Evolutionary conservation across 2,113 vertebrate genomes (phyloP).

Genomic region (Dasypus novemcinctus): DNA sequence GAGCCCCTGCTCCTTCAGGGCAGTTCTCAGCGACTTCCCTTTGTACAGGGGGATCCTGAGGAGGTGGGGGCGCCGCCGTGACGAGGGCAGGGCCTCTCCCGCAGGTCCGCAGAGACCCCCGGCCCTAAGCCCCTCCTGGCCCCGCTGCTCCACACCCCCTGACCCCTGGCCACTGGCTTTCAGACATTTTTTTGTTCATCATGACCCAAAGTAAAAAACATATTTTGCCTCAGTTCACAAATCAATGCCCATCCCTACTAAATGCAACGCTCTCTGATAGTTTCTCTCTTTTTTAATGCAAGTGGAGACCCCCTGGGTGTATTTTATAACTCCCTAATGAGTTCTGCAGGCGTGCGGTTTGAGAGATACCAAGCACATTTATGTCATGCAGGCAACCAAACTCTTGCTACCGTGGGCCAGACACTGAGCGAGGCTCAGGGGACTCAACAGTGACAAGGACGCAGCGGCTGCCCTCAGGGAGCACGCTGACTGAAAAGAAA

Average conservation of each 20-base stretch:
- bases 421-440: not conserved
- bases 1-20: constrained; percentile 80
- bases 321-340: not conserved
- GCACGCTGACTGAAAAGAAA: not conserved
- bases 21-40: constrained; percentile 81
- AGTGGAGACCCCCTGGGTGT: not conserved
- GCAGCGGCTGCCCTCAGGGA: not conserved
- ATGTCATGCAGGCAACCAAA: not conserved
- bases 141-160: not conserved
- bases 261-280: not conserved
- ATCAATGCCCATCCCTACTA: not conserved
- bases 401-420: not conserved
- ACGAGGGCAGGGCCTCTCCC: not conserved
- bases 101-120: not conserved
- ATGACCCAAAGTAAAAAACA: not conserved
- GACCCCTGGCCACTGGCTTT: not conserved
- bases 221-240: not conserved
- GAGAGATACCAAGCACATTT: not conserved
- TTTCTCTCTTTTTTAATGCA: not conserved
- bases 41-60: constrained; percentile 85
- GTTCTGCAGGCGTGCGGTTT: not conserved
- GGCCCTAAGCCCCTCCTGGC: too few species aligned
- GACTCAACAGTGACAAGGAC: not conserved
- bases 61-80: fast-evolving
- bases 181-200: not conserved